Evolutionary conservation across 2,797 vertebrate genomes (phyloP).

Genomic region (Capromys pilorides): DNA sequence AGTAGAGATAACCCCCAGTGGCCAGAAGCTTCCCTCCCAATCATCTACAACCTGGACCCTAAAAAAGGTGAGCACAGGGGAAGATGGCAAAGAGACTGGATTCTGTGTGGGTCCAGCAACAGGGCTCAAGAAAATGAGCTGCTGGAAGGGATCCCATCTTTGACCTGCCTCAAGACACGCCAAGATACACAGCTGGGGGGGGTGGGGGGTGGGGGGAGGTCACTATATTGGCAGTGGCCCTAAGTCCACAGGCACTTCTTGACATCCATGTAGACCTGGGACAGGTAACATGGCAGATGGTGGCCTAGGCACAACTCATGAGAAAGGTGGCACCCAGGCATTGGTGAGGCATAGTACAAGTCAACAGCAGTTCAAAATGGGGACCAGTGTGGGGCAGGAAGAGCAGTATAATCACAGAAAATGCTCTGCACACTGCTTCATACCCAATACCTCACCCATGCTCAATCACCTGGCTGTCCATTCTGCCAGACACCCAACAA

Average conservation of each 20-base stretch:
- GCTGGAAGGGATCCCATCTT: background rate
- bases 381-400: slow-evolving; percentile 88
- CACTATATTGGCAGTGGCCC: slow-evolving; percentile 88
- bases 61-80: background rate
- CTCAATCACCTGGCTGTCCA: slow-evolving; percentile 86
- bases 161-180: background rate
- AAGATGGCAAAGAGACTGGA: background rate
- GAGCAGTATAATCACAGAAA: slow-evolving; percentile 89
- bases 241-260: slow-evolving; percentile 89
- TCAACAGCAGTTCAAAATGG: slow-evolving; percentile 89
- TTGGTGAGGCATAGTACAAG: slow-evolving; percentile 88
- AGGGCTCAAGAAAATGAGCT: background rate
- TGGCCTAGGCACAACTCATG: slow-evolving; percentile 89
- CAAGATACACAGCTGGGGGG: slow-evolving; percentile 76
- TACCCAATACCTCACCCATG: slow-evolving; percentile 89
- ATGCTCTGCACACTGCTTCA: slow-evolving; percentile 89
- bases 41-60: background rate
- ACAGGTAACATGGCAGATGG: slow-evolving; percentile 88
- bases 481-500: slow-evolving; percentile 88
- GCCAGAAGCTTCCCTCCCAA: background rate
- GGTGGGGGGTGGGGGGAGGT: slow-evolving; percentile 87
- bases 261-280: slow-evolving; percentile 90
- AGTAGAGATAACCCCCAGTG: background rate
- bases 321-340: slow-evolving; percentile 89
- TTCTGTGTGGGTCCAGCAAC: background rate